Evolutionary conservation across 2,888 invertebrate species (phyloP), one percentile per base, ranked within the genome.

Genomic region (Pharmacophagus antenor): DNA sequence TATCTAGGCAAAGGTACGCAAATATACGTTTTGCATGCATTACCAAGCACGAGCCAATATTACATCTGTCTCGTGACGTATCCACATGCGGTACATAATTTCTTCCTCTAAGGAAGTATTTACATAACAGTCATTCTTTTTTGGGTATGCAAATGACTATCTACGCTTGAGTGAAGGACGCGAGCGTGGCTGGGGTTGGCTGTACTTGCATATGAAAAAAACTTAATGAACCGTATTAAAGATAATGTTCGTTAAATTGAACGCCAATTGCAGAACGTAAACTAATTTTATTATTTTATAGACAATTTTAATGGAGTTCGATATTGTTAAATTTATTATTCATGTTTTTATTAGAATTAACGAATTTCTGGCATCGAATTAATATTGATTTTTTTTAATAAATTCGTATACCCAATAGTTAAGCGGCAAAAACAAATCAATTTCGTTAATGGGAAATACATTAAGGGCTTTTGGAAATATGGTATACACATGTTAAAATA

Each of bases 181-280:
- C 55, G 44, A 59, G 51, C 56, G 37, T 27, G 47, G 55, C 51
- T 57, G 56, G 62, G 62, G 54, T 63, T 58, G 58, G 60, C 55
- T 22, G 63, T 62, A 64, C 58, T 63, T 51, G 62, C 70, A 73
- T 71, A 72, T 68, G 73, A 76, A 75, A 75, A 73, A n/a, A 22
- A 22, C 15, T 17, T 25, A 27, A 48, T 53, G 21, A 53, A 58
- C 48, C 27, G 20, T 54, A 12, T 27, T 49, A 15, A 23, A 46
- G 52, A 52, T 52, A 52, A 47, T 52, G 46, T 21, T 20, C 12
- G 20, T 50, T n/a, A 56, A 44, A 27, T 50, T 44, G 56, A 23
- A 22, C 37, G 2, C 10, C 37, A 15, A 21, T 15, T 41, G 10
- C 50, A 12, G 6, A 20, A 31, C 31, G 15, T 1, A 20, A 15